Evolutionary conservation across 2,888 invertebrate species (phyloP).

Genomic region (Rotaria sp.): DNA sequence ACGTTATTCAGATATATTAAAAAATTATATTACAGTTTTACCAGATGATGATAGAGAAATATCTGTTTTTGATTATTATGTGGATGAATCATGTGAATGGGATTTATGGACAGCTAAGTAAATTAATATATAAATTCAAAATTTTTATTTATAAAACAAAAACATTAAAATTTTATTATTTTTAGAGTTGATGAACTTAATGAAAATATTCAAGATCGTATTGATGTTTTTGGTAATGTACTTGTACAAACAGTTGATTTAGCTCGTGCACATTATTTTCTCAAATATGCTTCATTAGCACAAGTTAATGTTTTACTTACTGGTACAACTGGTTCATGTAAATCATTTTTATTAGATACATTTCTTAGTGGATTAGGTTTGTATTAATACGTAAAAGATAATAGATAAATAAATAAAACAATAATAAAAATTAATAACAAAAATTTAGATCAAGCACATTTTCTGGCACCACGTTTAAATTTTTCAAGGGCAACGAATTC

Average conservation of each 20-base stretch:
- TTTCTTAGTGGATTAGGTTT: constrained; percentile 52
- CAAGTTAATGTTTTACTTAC: constrained; percentile 53
- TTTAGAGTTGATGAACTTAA: not conserved
- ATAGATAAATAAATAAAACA: no score
- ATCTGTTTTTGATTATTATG: constrained; percentile 56
- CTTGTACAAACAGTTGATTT: constrained; percentile 54
- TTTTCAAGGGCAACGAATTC: constrained; percentile 49
- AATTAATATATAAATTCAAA: not conserved
- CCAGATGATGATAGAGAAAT: constrained; percentile 56
- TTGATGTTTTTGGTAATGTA: constrained; percentile 52
- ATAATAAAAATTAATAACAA: no score
- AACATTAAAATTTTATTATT: not conserved
- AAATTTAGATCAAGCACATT: not conserved
- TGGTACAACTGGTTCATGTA: constrained; percentile 54
- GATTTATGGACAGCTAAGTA: constrained; percentile 54
- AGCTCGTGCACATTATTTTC: constrained; percentile 50
- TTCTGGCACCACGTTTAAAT: constrained; percentile 29
- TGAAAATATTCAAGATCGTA: constrained; percentile 45
- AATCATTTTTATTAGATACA: constrained; percentile 53
- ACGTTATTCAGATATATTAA: constrained; percentile 52
- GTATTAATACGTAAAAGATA: not conserved
- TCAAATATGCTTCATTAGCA: constrained; percentile 53
- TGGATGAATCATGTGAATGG: constrained; percentile 56
- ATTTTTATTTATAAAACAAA: not conserved
- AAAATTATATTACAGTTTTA: constrained; percentile 53